Percentiles rank a stretch among this genome's conserved stretches.
phyloP scores from a whole-genome alignment of 2,113 vertebrate species.

The Cavia aperea region DNA sequence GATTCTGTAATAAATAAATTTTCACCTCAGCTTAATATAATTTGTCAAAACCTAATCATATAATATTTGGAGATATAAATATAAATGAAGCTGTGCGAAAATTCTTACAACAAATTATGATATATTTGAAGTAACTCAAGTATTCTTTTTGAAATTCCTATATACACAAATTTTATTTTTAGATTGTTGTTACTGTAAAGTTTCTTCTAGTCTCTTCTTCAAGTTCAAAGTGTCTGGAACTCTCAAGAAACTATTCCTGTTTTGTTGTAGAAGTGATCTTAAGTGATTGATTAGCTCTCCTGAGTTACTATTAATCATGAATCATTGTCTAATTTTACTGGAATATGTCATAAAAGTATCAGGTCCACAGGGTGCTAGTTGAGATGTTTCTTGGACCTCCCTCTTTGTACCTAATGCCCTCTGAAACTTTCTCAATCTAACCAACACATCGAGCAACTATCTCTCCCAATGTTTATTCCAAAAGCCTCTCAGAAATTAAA shows the following conservation, averaged over 20 bases:
- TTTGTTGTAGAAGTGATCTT: not conserved
- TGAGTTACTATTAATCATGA: not conserved
- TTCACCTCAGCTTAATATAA: not conserved
- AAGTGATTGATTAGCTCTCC: not conserved
- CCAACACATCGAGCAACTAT: not conserved
- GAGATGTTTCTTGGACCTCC: not conserved
- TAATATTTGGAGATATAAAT: constrained; percentile 11
- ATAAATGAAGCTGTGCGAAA: not conserved
- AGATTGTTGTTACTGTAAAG: not conserved
- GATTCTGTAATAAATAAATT: not conserved
- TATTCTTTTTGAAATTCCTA: not conserved
- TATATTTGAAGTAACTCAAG: not conserved
- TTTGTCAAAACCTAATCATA: constrained; percentile 25
- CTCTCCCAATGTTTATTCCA: not conserved
- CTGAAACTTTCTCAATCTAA: not conserved
- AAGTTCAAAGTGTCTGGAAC: not conserved
- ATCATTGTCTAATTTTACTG: not conserved
- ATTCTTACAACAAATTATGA: not conserved
- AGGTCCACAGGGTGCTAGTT: not conserved
- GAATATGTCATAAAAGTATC: not conserved
- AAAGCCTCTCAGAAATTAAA: not conserved
- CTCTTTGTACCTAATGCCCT: not conserved
- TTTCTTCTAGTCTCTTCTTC: not conserved
- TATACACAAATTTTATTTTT: constrained; percentile 1
- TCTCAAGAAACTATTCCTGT: not conserved